These are phyloP conservation scores for Catagonus wagneri DNA, from an alignment of 2,113 vertebrate genomes.

Conservation along the genomic window DNA sequence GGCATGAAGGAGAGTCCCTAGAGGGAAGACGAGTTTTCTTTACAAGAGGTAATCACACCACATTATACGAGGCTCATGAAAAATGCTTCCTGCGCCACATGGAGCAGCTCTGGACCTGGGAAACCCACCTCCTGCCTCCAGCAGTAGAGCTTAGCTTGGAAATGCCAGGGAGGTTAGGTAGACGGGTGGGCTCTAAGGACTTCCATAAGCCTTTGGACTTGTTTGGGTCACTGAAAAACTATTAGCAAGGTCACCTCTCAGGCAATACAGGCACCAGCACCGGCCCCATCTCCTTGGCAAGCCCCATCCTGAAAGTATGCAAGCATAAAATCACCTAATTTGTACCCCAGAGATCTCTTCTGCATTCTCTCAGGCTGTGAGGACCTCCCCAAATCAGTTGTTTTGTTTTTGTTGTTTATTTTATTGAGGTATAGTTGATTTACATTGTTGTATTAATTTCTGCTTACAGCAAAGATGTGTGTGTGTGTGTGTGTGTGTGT, in stretches of 20 bases:
- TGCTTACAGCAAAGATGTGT: neutral
- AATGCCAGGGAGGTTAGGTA: neutral
- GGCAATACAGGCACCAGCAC: neutral
- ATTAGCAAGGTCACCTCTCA: slow-evolving; percentile 19
- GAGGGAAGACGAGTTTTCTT: neutral
- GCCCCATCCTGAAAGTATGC: neutral
- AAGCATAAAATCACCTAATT: slow-evolving; percentile 32
- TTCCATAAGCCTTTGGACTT: neutral
- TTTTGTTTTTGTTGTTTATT: neutral
- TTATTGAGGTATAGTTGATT: neutral
- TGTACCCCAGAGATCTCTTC: neutral
- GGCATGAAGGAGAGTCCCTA: neutral
- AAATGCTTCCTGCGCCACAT: neutral
- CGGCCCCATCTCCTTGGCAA: slow-evolving; percentile 5
- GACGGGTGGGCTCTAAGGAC: neutral
- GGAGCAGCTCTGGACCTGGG: slow-evolving; percentile 23
- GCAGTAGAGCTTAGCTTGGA: neutral
- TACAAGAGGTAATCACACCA: slow-evolving; percentile 58
- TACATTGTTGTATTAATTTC: neutral
- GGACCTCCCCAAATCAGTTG: neutral
- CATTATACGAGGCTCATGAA: slow-evolving; percentile 19
- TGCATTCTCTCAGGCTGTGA: neutral
- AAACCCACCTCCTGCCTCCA: slow-evolving; percentile 1
- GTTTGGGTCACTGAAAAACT: slow-evolving; percentile 31
- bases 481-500: too few relatives aligned